Percentiles rank a stretch among this genome's conserved stretches.
phyloP scores from a whole-genome alignment of 1,140 invertebrate species.

The Musca domestica region DNA sequence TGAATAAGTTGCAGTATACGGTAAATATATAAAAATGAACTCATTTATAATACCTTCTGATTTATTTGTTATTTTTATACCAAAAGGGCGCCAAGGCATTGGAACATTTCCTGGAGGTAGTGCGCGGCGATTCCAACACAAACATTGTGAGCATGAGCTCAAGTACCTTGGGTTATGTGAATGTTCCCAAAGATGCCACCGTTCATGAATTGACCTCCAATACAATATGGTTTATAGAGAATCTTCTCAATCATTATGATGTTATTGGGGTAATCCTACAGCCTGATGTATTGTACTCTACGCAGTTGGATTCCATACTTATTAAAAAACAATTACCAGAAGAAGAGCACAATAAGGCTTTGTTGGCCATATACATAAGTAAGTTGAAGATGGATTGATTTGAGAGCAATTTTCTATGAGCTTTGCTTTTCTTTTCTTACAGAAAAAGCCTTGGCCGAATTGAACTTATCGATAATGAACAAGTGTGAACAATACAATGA shows the following conservation, averaged over 20 bases:
- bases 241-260: conserved; percentile 75
- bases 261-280: conserved; percentile 67
- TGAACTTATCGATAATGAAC: conserved; percentile 78
- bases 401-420: neutral
- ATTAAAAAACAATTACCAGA: conserved; percentile 56
- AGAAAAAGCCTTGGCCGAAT: conserved; percentile 83
- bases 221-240: conserved; percentile 84
- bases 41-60: neutral
- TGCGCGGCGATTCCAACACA: conserved; percentile 78
- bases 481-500: conserved; percentile 86
- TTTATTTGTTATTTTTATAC: conserved; percentile 1
- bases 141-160: conserved; percentile 60
- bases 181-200: conserved; percentile 86
- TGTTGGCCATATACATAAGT: conserved; percentile 78
- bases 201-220: conserved; percentile 94
- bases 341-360: conserved; percentile 60
- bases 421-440: conserved; percentile 38
- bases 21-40: conserved; percentile 54
- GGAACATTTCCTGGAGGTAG: conserved; percentile 90
- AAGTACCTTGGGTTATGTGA: conserved; percentile 33
- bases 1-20: conserved; percentile 73
- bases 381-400: conserved; percentile 24
- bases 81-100: conserved; percentile 78
- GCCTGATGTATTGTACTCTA: conserved; percentile 62
- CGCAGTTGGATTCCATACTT: conserved; percentile 52